A percentile compares a stretch with the other conserved stretches of the same genome.
phyloP scores from a whole-genome alignment of 1,140 invertebrate species.

The Sipha flava region DNA sequence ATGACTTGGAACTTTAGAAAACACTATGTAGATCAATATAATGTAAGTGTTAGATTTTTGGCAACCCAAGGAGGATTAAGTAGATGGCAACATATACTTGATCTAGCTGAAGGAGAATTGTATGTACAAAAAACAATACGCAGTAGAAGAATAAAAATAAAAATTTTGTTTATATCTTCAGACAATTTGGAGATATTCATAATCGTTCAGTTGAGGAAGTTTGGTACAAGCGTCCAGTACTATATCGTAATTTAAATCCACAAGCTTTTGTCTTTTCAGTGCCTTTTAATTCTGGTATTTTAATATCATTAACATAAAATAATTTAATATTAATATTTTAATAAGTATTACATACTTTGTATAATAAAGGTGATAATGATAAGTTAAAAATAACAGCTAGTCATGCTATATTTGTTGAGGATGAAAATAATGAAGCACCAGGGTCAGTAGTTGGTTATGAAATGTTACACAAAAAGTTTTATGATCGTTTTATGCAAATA shows the following conservation, averaged over 20 bases:
- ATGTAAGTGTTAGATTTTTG: constrained; percentile 64
- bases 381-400: constrained; percentile 65
- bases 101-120: background rate
- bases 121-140: background rate
- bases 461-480: constrained; percentile 59
- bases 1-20: constrained; percentile 34
- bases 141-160: background rate
- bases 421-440: constrained; percentile 66
- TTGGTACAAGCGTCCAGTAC: constrained; percentile 85
- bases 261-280: constrained; percentile 70
- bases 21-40: constrained; percentile 53
- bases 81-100: constrained; percentile 62
- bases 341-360: background rate
- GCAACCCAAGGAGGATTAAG: constrained; percentile 82
- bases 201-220: constrained; percentile 76
- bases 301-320: too few species aligned
- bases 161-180: constrained; percentile 39
- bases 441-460: constrained; percentile 82
- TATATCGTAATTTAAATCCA: constrained; percentile 67
- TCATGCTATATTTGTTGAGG: constrained; percentile 73
- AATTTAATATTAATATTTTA: too few species aligned
- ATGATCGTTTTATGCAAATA: constrained; percentile 60
- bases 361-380: constrained; percentile 43
- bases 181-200: constrained; percentile 69
- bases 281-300: constrained; percentile 52